These are phyloP conservation scores for Numenius phaeopus DNA, from an alignment of 2,797 vertebrate species.

Conservation along the genomic window DNA sequence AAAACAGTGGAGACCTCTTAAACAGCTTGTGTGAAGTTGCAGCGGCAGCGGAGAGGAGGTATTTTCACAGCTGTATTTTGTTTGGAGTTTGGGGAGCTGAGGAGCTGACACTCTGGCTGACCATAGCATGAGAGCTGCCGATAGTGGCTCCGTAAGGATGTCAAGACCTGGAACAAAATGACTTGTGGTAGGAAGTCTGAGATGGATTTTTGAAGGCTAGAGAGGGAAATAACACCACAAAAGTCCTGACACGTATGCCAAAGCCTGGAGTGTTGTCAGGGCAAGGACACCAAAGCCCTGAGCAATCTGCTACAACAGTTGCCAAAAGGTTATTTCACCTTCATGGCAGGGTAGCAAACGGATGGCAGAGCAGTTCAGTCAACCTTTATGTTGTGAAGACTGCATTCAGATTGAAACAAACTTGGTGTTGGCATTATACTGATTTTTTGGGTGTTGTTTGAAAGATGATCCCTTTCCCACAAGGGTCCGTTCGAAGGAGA, in stretches of 20 bases:
- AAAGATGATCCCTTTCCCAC: background rate
- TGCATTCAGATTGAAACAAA: background rate
- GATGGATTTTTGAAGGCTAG: background rate
- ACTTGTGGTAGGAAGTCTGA: conserved; percentile 30
- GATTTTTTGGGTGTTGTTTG: background rate
- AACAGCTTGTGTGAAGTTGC: conserved; percentile 30
- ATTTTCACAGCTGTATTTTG: conserved; percentile 73
- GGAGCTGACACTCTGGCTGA: conserved; percentile 30
- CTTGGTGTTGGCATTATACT: background rate
- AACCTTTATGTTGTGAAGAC: background rate
- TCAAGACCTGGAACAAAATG: background rate
- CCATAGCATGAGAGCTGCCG: background rate
- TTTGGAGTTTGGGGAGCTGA: conserved; percentile 45
- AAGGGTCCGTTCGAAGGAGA: background rate
- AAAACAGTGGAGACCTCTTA: conserved; percentile 53
- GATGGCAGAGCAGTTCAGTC: background rate
- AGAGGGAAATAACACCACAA: background rate
- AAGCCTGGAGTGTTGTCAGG: background rate
- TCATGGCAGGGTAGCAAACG: background rate
- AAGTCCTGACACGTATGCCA: background rate
- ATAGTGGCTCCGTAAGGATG: background rate
- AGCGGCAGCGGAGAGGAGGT: background rate
- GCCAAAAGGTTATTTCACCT: rapidly evolving
- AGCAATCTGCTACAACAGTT: background rate
- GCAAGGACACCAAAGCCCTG: background rate